Percentiles rank a stretch among this genome's conserved stretches.
Conservation (phyloP, 2,797 vertebrate species). For the Helicolenus hilgendorfi region DNA sequence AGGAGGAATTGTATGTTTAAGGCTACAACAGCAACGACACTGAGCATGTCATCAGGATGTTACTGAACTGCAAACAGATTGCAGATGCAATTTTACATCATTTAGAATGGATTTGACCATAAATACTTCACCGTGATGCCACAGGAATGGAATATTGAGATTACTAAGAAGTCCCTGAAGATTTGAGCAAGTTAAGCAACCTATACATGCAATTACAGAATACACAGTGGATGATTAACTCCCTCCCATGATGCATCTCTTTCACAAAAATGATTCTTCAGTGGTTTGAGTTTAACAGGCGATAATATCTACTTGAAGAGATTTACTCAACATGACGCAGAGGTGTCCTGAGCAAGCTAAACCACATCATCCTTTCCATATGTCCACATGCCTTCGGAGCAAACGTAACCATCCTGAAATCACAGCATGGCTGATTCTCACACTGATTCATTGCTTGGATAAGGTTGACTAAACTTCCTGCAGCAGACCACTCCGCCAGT, state of each 20-base stretch:
- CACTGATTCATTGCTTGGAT: constrained; percentile 61
- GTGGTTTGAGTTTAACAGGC: not conserved
- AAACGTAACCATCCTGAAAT: constrained; percentile 32
- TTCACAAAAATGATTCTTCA: not conserved
- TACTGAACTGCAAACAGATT: constrained; percentile 9
- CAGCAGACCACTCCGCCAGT: constrained; percentile 3
- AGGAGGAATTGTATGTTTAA: not conserved
- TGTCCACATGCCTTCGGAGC: constrained; percentile 42
- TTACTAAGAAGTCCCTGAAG: not conserved
- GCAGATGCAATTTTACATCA: constrained; percentile 2
- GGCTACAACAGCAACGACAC: not conserved
- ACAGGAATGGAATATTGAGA: not conserved
- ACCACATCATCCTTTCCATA: constrained; percentile 66
- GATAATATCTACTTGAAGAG: not conserved
- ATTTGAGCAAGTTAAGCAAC: not conserved
- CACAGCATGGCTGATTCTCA: constrained; percentile 20
- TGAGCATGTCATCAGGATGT: constrained; percentile 2
- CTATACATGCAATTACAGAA: not conserved
- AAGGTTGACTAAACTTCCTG: constrained; percentile 57
- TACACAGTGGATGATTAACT: not conserved
- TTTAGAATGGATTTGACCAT: constrained; percentile 13
- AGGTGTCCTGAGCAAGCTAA: constrained; percentile 25
- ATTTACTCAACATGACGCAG: constrained; percentile 26
- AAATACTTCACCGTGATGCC: constrained; percentile 5
- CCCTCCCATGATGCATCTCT: not conserved